Base-by-base conservation (phyloP, 2,113 vertebrate genomes). In the Pycnonotus jocosus region DNA sequence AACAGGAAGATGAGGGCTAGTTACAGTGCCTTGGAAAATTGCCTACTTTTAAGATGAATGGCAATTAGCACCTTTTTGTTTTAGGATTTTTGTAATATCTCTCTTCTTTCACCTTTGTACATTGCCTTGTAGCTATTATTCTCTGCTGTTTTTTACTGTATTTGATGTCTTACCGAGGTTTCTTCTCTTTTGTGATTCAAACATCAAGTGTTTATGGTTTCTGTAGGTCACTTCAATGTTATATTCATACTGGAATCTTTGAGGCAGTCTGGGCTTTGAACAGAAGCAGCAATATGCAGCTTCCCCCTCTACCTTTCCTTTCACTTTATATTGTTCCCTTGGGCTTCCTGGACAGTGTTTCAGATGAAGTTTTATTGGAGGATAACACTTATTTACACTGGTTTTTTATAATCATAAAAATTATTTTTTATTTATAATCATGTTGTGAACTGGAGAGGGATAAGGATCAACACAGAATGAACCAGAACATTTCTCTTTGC, bases 181-280 rank as follows among this genome's bases (percentile, higher is more conserved):
- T 80, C 85, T 91, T 87, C 90, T 88, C 56, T 81, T 53, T 90
- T 93, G 61, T 15, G 4, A 73, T 89, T 96, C 81, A 94, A 81
- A 86, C 64, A 88, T 80, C 28, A 62, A 83, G 60, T 93, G 90
- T 86, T 97, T 97, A 76, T 88, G 53, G 73, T 93, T 97, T 95
- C 69, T 96, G 77, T 96, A 98, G 97, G 97, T 97, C 96, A 96
- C 47, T 95, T 86, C 96, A 98, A 97, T 96, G 97, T 98, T 94
- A 96, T 76, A 81, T 81, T 96, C 85, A 65, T 76, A 38, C 42
- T 90, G 66, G 92, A 90, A 91, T 93, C 69, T 95, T 98, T 87
- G 84, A 96, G 95, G 86, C 81, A 88, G 88, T 84, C 50, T 77
- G 38, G 66, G 33, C 81, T 97, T 97, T 97, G 58, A 97, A 95